Percentiles rank a stretch among this genome's conserved stretches.
Evolutionary conservation across 2,113 vertebrate species (phyloP).

Genomic region (Tonatia bakeri): DNA sequence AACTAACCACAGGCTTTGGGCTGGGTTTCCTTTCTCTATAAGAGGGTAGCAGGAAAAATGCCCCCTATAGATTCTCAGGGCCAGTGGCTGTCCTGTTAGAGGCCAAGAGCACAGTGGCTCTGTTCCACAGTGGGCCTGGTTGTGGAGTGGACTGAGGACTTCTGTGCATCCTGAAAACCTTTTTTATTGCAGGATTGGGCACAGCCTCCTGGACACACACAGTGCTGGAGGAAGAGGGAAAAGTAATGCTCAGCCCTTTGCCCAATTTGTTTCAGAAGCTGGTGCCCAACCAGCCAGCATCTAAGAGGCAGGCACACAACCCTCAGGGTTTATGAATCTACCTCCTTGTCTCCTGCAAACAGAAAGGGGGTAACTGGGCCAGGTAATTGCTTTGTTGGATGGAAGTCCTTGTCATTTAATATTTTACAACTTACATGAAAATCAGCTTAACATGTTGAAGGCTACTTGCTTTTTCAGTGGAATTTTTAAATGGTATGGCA

Average conservation of each 20-base stretch:
- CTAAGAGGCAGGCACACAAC: neutral
- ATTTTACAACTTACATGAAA: slow-evolving; percentile 61
- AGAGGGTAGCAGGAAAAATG: neutral
- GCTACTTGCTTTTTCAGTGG: slow-evolving; percentile 49
- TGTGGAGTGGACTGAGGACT: neutral
- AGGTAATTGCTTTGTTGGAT: slow-evolving; percentile 40
- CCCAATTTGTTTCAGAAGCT: neutral
- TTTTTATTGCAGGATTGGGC: neutral
- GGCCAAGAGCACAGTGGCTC: neutral
- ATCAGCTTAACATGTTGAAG: slow-evolving; percentile 47
- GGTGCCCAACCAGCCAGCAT: neutral
- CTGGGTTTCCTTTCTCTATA: neutral
- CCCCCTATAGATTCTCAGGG: neutral
- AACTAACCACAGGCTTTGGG: neutral
- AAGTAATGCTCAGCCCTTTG: neutral
- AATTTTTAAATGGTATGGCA: neutral
- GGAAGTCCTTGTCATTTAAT: slow-evolving; percentile 48
- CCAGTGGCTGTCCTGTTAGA: neutral
- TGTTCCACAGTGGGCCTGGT: neutral
- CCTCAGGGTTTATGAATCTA: neutral
- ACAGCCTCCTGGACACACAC: neutral
- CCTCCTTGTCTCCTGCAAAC: neutral
- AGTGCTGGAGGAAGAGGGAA: neutral
- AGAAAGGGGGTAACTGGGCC: neutral
- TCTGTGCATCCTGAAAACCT: neutral